Evolutionary conservation across 1,140 invertebrate genomes (phyloP).

Genomic region (Ostrea denselamellosa): DNA sequence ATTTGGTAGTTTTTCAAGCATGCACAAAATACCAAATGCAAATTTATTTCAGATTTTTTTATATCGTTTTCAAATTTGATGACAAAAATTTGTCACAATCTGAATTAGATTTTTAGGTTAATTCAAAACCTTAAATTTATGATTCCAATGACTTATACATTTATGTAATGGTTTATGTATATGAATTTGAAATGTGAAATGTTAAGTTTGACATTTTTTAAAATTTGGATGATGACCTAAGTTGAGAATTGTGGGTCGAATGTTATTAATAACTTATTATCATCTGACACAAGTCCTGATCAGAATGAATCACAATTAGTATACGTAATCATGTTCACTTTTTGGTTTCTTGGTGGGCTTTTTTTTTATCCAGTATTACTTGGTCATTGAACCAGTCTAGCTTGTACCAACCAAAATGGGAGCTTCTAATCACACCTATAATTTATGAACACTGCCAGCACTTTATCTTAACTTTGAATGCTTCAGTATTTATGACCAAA

Average conservation of each 20-base stretch:
- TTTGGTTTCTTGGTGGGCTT: neutral
- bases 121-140: slow-evolving; percentile 25
- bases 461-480: slow-evolving; percentile 24
- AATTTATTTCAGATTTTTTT: slow-evolving; percentile 21
- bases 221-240: slow-evolving; percentile 8
- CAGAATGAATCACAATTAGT: slow-evolving; percentile 5
- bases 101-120: slow-evolving; percentile 26
- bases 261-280: slow-evolving; percentile 19
- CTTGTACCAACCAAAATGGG: neutral
- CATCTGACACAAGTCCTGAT: neutral
- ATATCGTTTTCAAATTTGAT: slow-evolving; percentile 38
- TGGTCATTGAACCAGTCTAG: slow-evolving; percentile 5
- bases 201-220: slow-evolving; percentile 30
- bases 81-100: slow-evolving; percentile 16
- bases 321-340: slow-evolving; percentile 1
- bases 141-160: slow-evolving; percentile 21
- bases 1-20: neutral
- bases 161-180: slow-evolving; percentile 38
- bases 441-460: slow-evolving; percentile 21
- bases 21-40: slow-evolving; percentile 15
- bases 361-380: neutral
- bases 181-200: slow-evolving; percentile 23
- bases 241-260: neutral
- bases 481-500: slow-evolving; percentile 23
- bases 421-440: slow-evolving; percentile 14